Percentiles rank a stretch among this genome's conserved stretches.
Conservation (phyloP, 1,140 invertebrate species). For the Drosophila tsacasi region DNA sequence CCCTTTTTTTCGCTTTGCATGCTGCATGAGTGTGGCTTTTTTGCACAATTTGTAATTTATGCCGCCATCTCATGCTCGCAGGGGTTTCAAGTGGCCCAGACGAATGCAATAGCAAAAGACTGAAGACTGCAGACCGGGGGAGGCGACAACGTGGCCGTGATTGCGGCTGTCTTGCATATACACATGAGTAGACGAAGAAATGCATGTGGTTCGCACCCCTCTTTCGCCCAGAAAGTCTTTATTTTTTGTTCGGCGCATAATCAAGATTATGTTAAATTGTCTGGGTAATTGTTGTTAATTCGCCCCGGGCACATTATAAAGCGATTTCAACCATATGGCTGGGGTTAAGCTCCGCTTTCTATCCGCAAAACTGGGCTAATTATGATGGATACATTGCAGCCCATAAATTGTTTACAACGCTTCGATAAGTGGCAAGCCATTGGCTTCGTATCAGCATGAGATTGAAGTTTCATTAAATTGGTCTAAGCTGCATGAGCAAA, state of each 20-base stretch:
- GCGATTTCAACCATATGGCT: constrained; percentile 67
- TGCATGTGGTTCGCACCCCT: constrained; percentile 30
- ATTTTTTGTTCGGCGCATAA: constrained; percentile 60
- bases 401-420: constrained; percentile 45
- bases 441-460: constrained; percentile 26
- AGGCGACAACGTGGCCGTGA: constrained; percentile 52
- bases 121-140: constrained; percentile 16
- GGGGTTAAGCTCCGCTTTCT: constrained; percentile 78
- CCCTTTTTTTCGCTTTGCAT: constrained; percentile 29
- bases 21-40: constrained; percentile 48
- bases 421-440: constrained; percentile 34
- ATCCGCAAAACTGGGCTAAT: constrained; percentile 65
- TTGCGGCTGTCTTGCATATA: constrained; percentile 54
- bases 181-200: constrained; percentile 18
- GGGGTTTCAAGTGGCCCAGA: constrained; percentile 61
- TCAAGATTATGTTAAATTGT: constrained; percentile 84
- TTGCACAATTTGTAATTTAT: constrained; percentile 77
- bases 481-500: constrained; percentile 10
- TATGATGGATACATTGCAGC: constrained; percentile 69
- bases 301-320: constrained; percentile 75
- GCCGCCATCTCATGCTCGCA: constrained; percentile 59
- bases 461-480: constrained; percentile 24
- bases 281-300: constrained; percentile 83
- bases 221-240: constrained; percentile 37
- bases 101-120: constrained; percentile 50